phyloP scores from a whole-genome alignment of 2,797 vertebrate species.

The Hippoglossus hippoglossus region DNA sequence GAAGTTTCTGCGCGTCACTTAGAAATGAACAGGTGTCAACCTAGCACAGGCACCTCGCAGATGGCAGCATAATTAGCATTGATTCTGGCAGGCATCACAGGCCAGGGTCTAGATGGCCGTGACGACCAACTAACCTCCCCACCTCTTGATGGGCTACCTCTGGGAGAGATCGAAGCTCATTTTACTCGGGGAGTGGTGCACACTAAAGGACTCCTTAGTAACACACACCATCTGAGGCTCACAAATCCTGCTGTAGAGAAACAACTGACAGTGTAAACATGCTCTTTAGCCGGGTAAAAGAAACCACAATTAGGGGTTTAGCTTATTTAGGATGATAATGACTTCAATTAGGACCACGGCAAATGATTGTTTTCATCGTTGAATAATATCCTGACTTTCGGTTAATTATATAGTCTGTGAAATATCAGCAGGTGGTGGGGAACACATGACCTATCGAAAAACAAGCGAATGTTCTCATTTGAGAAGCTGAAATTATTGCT shows the following conservation, averaged over 20 bases:
- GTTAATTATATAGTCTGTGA: not conserved
- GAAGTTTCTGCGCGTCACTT: slow-evolving; percentile 78
- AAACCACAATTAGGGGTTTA: not conserved
- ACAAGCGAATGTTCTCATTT: no score
- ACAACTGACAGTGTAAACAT: slow-evolving; percentile 35
- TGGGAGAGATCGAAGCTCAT: slow-evolving; percentile 85
- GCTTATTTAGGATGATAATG: not conserved
- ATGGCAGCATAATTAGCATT: slow-evolving; percentile 88
- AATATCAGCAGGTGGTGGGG: not conserved
- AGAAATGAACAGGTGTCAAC: slow-evolving; percentile 85
- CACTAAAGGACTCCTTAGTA: slow-evolving; percentile 70
- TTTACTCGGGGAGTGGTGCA: slow-evolving; percentile 73
- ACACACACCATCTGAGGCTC: slow-evolving; percentile 58
- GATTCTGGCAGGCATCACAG: slow-evolving; percentile 84
- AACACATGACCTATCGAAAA: not conserved
- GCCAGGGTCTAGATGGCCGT: slow-evolving; percentile 84
- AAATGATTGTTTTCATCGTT: not conserved
- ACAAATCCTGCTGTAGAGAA: slow-evolving; percentile 51
- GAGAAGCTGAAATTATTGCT: not conserved
- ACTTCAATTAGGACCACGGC: not conserved
- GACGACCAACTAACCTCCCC: slow-evolving; percentile 86
- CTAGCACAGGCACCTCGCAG: slow-evolving; percentile 80
- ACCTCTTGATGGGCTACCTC: slow-evolving; percentile 85
- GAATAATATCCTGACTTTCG: not conserved
- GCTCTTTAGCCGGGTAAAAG: slow-evolving; percentile 8